phyloP scores from a whole-genome alignment of 2,888 invertebrate species.

The Blera fallax region DNA sequence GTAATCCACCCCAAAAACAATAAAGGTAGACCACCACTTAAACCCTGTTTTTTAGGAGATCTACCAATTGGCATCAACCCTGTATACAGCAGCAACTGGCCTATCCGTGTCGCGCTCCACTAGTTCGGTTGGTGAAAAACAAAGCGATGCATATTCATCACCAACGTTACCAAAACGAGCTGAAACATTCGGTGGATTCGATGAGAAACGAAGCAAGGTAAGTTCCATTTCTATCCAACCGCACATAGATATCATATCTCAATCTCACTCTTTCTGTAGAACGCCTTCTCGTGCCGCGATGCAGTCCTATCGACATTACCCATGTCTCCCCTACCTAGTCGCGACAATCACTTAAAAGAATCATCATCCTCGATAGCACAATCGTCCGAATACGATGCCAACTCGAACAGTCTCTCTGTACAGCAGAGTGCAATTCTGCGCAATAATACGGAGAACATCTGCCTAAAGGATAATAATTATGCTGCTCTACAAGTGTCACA shows the following conservation, averaged over 20 bases:
- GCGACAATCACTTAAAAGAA: slow-evolving; percentile 73
- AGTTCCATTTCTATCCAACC: background rate
- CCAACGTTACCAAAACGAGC: slow-evolving; percentile 95
- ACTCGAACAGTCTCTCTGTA: slow-evolving; percentile 62
- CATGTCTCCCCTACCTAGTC: slow-evolving; percentile 79
- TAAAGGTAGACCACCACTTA: background rate
- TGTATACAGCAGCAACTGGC: slow-evolving; percentile 86
- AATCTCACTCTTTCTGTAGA: slow-evolving; percentile 25
- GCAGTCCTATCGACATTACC: slow-evolving; percentile 82
- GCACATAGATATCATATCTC: background rate
- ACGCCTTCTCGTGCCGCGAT: slow-evolving; percentile 82
- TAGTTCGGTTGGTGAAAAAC: slow-evolving; percentile 96
- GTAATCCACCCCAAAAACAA: slow-evolving; percentile 17
- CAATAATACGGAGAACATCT: slow-evolving; percentile 74
- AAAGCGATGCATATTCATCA: slow-evolving; percentile 92
- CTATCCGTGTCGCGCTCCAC: slow-evolving; percentile 93
- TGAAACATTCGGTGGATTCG: slow-evolving; percentile 98
- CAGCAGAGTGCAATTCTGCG: slow-evolving; percentile 72
- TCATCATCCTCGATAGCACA: slow-evolving; percentile 35
- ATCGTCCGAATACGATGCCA: slow-evolving; percentile 74
- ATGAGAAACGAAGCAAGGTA: slow-evolving; percentile 83
- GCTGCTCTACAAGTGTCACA: slow-evolving; percentile 92
- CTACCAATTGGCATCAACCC: slow-evolving; percentile 87
- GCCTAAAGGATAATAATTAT: slow-evolving; percentile 81
- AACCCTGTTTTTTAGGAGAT: slow-evolving; percentile 83